Conservation (phyloP, 2,797 vertebrate genomes). For the Myiothlypis chrysogaster region DNA sequence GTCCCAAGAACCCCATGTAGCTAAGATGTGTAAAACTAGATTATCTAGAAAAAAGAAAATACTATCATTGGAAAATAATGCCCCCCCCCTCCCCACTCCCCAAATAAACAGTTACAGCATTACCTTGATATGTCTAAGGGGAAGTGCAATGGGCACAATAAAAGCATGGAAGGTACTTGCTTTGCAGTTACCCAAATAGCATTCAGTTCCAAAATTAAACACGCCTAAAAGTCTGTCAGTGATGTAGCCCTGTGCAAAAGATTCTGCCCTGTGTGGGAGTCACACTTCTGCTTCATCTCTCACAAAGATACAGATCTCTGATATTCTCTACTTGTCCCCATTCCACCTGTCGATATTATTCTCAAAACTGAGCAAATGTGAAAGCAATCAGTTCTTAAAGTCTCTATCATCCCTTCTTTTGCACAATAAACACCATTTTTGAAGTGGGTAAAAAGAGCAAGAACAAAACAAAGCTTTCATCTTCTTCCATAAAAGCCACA, state of each 20-base stretch:
- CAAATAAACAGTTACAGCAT: not conserved
- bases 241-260: not conserved
- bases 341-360: conserved; percentile 15
- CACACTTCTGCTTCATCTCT: not conserved
- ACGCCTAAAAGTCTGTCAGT: not conserved
- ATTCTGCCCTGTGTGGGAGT: not conserved
- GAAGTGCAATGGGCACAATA: not conserved
- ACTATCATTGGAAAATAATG: too few species aligned
- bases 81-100: accelerated
- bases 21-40: not conserved
- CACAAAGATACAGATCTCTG: not conserved
- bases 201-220: not conserved
- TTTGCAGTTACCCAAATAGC: not conserved
- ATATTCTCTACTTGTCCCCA: not conserved
- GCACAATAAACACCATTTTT: conserved; percentile 63
- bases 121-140: not conserved
- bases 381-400: conserved; percentile 5
- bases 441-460: conserved; percentile 49
- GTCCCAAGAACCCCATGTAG: not conserved
- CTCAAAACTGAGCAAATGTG: conserved; percentile 13
- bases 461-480: conserved; percentile 64
- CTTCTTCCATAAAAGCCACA: conserved; percentile 41
- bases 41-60: not conserved
- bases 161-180: not conserved
- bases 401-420: not conserved